Evolutionary conservation across 1,140 invertebrate genomes (phyloP), one percentile per base, ranked within the genome.

Genomic region (Plectrocnemia conspersa): DNA sequence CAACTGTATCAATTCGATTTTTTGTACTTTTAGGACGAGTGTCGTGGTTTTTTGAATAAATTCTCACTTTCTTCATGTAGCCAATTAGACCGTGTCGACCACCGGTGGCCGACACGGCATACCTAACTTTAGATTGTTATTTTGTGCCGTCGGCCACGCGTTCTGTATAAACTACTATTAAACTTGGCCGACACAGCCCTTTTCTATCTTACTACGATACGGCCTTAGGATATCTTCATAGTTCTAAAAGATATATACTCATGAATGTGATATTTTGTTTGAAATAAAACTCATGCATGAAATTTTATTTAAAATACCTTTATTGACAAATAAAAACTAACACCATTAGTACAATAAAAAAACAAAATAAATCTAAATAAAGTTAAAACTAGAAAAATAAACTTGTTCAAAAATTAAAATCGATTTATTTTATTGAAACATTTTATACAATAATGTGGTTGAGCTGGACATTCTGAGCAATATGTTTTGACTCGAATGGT

Each of bases 361-460:
- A 27, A 15, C n/a, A 45, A 42, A 47, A 25, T 5, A 53, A 42
- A 24, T 21, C 40, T 53, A 46, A 56, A 50, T 19, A 44, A 44
- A 44, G 41, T 44, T 44, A 44, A 44, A 44, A 23, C 18, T 44
- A 44, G 41, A 44, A 44, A n/a, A 44, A 40, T 44, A 7, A 44
- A 44, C 41, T 44, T 44, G 6, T 18, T 21, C 46, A 55, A 23
- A 36, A 52, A 52, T 27, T 52, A 52, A 42, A 16, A 35, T 7
- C 42, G 11, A 27, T 1, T 45, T 55, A 55, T 49, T 50, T n/a
- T 15, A 50, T 7, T 29, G 45, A 48, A 35, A 35, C 38, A 33
- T 25, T 24, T 29, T 15, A 45, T 13, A 25, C 11, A 19, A 18
- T 36, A 16, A 29, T 54, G 19, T 23, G 24, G 32, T 18, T 23